phyloP scores from a whole-genome alignment of 2,113 vertebrate genomes.

The Terrapene triunguis region DNA sequence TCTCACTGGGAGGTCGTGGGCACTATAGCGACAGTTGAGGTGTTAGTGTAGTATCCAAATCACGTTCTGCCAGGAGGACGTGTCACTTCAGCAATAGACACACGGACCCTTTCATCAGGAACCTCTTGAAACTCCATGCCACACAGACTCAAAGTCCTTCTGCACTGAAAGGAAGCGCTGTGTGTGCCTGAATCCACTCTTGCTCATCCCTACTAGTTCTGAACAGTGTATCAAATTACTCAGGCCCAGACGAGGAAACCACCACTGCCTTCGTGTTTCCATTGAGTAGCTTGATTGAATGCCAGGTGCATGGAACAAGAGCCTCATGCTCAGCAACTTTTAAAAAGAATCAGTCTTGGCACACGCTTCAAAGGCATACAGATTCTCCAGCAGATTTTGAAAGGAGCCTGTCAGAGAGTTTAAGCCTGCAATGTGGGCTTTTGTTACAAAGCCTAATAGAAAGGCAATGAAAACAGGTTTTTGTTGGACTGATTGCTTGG shows the following conservation, averaged over 20 bases:
- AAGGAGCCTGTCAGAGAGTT: slow-evolving; percentile 45
- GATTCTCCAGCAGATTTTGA: background rate
- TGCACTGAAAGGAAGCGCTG: background rate
- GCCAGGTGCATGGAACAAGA: slow-evolving; percentile 32
- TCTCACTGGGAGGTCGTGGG: background rate
- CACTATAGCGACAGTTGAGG: background rate
- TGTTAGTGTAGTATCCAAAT: background rate
- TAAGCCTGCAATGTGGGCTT: slow-evolving; percentile 47
- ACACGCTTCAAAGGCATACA: slow-evolving; percentile 23
- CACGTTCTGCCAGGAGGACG: background rate
- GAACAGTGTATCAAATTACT: background rate
- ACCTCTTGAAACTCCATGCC: background rate
- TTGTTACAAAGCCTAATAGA: slow-evolving; percentile 51
- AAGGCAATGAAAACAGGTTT: slow-evolving; percentile 61
- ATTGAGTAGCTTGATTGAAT: background rate
- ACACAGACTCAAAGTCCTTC: background rate
- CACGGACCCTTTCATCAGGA: background rate
- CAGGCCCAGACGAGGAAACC: background rate
- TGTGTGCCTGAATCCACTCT: background rate
- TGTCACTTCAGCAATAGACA: background rate
- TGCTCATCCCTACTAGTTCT: background rate
- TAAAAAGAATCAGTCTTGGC: slow-evolving; percentile 11
- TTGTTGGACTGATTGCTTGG: slow-evolving; percentile 46
- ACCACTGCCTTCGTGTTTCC: background rate
- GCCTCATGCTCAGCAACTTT: background rate